Conservation (phyloP, 2,113 vertebrate genomes). For the Numida meleagris region DNA sequence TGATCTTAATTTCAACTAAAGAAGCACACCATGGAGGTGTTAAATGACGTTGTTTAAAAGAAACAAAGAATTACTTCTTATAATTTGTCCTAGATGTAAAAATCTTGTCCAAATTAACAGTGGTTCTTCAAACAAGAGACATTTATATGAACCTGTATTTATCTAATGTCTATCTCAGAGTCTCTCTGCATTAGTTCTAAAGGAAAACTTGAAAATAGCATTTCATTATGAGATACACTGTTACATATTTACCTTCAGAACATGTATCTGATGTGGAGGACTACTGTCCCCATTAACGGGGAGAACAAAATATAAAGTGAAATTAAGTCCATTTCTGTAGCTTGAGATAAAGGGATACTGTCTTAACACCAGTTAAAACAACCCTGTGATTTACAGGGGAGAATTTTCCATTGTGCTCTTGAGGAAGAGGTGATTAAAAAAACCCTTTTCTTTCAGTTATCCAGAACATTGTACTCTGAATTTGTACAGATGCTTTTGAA, state of each 20-base stretch:
- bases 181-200: neutral
- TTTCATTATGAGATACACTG: neutral
- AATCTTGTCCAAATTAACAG: neutral
- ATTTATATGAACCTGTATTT: neutral
- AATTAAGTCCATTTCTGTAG: neutral
- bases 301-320: neutral
- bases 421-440: neutral
- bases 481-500: neutral
- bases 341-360: neutral
- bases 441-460: neutral
- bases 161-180: neutral
- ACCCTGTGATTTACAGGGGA: neutral
- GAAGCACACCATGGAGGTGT: neutral
- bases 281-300: neutral
- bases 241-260: neutral
- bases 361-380: neutral
- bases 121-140: neutral
- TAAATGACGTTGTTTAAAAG: neutral
- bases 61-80: neutral
- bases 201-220: neutral
- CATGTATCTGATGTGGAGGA: neutral
- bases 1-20: neutral
- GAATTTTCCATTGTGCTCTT: neutral
- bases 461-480: neutral
- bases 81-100: neutral